A percentile compares a stretch with the other conserved stretches of the same genome.
Evolutionary conservation across 2,797 vertebrate genomes (phyloP).

Genomic region (Danio aesculapii): DNA sequence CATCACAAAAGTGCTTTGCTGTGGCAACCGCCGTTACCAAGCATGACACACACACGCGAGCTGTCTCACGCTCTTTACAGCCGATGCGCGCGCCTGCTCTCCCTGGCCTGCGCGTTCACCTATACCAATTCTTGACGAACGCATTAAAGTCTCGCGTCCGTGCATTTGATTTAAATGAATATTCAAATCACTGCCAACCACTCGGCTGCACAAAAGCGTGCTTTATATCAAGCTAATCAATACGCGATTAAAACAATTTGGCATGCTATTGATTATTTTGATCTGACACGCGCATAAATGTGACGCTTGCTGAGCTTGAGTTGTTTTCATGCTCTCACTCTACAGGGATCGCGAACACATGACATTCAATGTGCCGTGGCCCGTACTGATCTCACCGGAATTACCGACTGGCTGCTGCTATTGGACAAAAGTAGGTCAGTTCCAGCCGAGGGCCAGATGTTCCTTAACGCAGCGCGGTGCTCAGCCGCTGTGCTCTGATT

Average conservation of each 20-base stretch:
- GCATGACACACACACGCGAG: conserved; percentile 26
- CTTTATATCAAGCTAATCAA: neutral
- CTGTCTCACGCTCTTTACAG: neutral
- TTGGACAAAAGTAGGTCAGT: conserved; percentile 83
- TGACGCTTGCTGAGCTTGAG: neutral
- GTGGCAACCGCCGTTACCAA: conserved; percentile 59
- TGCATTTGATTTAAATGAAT: neutral
- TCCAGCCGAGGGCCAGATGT: conserved; percentile 48
- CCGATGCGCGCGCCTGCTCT: neutral
- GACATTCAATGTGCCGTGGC: conserved; percentile 71
- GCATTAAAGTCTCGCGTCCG: too few relatives aligned
- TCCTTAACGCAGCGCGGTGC: conserved; percentile 6
- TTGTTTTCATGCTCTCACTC: conserved; percentile 25
- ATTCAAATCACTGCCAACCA: neutral
- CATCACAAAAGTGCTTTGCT: conserved; percentile 52
- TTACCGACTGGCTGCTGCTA: conserved; percentile 65
- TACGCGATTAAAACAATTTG: neutral
- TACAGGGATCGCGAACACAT: conserved; percentile 60
- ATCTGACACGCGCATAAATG: neutral
- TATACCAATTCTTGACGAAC: neutral
- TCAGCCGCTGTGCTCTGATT: conserved; percentile 12
- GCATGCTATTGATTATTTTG: neutral
- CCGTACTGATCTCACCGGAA: conserved; percentile 54
- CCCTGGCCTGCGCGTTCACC: neutral
- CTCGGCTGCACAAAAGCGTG: too few relatives aligned